Evolutionary conservation across 2,888 invertebrate genomes (phyloP).

Genomic region (Ischnus inquisitorius): DNA sequence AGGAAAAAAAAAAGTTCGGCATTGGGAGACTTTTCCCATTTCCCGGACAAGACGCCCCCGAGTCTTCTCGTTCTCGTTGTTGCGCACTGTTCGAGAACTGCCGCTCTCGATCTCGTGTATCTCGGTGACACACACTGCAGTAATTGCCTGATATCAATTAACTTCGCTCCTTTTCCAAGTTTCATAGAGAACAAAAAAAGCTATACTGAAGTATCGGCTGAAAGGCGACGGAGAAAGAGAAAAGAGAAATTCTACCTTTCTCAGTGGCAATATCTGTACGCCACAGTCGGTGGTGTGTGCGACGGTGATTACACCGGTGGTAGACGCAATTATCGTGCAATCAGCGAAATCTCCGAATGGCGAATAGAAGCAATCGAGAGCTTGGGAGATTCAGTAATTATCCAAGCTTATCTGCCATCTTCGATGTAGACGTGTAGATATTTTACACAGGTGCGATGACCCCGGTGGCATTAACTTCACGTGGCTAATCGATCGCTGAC

Average conservation of each 20-base stretch:
- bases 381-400: conserved; percentile 63
- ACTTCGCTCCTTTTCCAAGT: conserved; percentile 49
- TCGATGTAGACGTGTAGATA: conserved; percentile 35
- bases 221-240: not conserved
- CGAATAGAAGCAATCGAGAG: conserved; percentile 61
- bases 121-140: conserved; percentile 29
- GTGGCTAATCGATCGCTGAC: not conserved
- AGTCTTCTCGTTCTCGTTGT: conserved; percentile 6
- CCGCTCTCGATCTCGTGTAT: conserved; percentile 12
- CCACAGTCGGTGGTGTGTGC: conserved; percentile 38
- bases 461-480: not conserved
- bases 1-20: conserved; percentile 1
- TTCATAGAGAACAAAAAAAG: conserved; percentile 35
- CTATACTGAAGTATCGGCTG: not conserved
- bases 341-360: conserved; percentile 60
- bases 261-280: conserved; percentile 15
- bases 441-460: conserved; percentile 8
- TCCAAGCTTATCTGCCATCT: conserved; percentile 59
- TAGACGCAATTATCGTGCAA: conserved; percentile 72
- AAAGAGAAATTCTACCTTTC: conserved; percentile 24
- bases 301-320: conserved; percentile 47
- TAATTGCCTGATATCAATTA: conserved; percentile 68
- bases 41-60: not conserved
- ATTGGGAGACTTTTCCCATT: conserved; percentile 20
- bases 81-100: conserved; percentile 27